Percentiles rank a stretch among this genome's conserved stretches.
These are phyloP conservation scores for Malurus alboscapulatus DNA, from an alignment of 2,113 vertebrate genomes.

Conservation along the genomic window DNA sequence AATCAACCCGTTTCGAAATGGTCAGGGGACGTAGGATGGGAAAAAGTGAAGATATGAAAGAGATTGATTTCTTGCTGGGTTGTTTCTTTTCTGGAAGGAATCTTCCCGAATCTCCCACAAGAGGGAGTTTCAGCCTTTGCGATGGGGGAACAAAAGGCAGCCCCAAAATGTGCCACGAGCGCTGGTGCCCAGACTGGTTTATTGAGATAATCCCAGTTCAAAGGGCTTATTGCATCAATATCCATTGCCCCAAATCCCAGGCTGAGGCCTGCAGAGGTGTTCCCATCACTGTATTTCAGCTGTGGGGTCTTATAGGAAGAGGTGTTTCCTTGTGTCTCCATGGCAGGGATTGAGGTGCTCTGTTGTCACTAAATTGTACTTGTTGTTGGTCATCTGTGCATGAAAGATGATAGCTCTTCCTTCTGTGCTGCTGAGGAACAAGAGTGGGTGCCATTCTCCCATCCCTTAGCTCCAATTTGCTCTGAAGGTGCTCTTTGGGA, in stretches of 20 bases:
- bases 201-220: not conserved
- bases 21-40: not conserved
- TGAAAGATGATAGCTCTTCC: not conserved
- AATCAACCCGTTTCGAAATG: not conserved
- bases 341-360: no score
- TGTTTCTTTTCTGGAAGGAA: not conserved
- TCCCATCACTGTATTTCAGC: not conserved
- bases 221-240: not conserved
- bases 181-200: not conserved
- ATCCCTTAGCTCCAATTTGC: not conserved
- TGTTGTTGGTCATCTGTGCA: not conserved
- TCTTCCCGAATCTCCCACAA: constrained; percentile 8
- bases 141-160: not conserved
- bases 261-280: not conserved
- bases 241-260: not conserved
- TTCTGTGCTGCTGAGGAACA: not conserved
- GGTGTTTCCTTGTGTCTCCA: not conserved
- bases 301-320: not conserved
- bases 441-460: fast-evolving
- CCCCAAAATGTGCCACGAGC: not conserved
- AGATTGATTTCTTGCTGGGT: not conserved
- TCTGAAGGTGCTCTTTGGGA: not conserved
- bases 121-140: constrained; percentile 58
- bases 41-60: not conserved
- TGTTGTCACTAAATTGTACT: not conserved